phyloP scores from a whole-genome alignment of 2,797 vertebrate species.

The Tolypeutes matacus region DNA sequence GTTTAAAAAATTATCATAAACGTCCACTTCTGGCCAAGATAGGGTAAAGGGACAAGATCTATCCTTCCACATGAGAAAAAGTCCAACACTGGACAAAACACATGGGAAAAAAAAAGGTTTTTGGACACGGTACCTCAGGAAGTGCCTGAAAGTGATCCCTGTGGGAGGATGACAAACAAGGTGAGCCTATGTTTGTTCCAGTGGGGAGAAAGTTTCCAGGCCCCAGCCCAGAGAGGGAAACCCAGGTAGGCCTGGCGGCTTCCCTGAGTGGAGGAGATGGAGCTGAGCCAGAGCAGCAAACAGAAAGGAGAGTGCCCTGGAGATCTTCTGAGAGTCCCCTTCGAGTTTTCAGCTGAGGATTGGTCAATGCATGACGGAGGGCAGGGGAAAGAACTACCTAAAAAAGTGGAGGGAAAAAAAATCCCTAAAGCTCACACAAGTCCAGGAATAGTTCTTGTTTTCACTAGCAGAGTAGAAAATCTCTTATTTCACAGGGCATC shows the following conservation, averaged over 20 bases:
- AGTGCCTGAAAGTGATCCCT: not conserved
- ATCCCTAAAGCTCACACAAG: not conserved
- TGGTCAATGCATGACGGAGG: no score
- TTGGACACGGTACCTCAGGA: not conserved
- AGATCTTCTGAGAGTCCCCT: not conserved
- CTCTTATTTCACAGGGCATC: not conserved
- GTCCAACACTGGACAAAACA: not conserved
- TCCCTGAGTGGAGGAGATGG: not conserved
- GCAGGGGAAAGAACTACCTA: not conserved
- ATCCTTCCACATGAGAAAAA: not conserved
- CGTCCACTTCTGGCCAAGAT: not conserved
- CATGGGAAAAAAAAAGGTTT: not conserved
- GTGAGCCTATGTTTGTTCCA: rapidly evolving
- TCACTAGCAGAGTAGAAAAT: not conserved
- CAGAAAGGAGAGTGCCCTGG: not conserved
- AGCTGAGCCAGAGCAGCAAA: not conserved
- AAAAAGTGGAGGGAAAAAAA: not conserved
- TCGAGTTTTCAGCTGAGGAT: not conserved
- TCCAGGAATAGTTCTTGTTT: not conserved
- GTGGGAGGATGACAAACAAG: not conserved
- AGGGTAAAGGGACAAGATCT: not conserved
- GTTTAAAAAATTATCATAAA: slow-evolving; percentile 63
- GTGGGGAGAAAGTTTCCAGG: not conserved
- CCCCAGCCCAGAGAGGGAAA: not conserved
- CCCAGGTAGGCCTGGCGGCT: rapidly evolving